Base-by-base conservation (phyloP, 1,140 invertebrate genomes). In the Zaprionus kolodkinae region DNA sequence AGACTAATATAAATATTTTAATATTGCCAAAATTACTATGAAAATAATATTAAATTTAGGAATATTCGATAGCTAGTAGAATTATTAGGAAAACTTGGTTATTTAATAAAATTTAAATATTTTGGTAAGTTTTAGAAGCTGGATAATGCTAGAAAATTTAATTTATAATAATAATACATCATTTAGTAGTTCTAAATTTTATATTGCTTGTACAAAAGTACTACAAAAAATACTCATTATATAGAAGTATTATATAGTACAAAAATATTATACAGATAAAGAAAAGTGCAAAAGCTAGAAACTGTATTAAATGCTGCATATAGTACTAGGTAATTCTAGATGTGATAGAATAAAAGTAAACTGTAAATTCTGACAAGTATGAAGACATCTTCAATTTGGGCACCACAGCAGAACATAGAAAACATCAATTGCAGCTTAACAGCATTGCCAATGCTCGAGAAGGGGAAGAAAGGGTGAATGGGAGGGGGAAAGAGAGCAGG, bases 361-460 rank as follows among this genome's bases (percentile, higher is more conserved):
- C n/a, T 43, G 21, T 21, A 21, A 21, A 21, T 21, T 21, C 30
- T 50, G 35, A 54, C 48, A 64, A 17, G 36, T 38, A 54, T 54
- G 33, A 54, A 54, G 62, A 65, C 50, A 54, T 25, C 36, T 55
- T 40, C 35, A 36, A 55, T 65, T 40, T 55, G 54, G 62, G n/a
- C 45, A 50, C n/a, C n/a, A n/a, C n/a, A n/a, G n/a, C n/a, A n/a
- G 45, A 54, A 54, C 52, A 55, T 30, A 27, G 27, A 55, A 13
- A 55, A 33, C 52, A 13, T 27, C 52, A 55, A 52, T n/a, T 48
- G 50, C 13, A 81, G 62, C 35, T 56, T 78, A 62, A 62, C 71
- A 11, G 63, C 38, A 1, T 76, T 2, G 45, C 45, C 15, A 25
- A 7, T 50, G 45, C n/a, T 15, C 21, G 21, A 21, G 21, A 21